These are phyloP conservation scores for Catostylus mosaicus DNA, from an alignment of 30 jellyfish, hydroid and myxozoan species.

Conservation along the genomic window DNA sequence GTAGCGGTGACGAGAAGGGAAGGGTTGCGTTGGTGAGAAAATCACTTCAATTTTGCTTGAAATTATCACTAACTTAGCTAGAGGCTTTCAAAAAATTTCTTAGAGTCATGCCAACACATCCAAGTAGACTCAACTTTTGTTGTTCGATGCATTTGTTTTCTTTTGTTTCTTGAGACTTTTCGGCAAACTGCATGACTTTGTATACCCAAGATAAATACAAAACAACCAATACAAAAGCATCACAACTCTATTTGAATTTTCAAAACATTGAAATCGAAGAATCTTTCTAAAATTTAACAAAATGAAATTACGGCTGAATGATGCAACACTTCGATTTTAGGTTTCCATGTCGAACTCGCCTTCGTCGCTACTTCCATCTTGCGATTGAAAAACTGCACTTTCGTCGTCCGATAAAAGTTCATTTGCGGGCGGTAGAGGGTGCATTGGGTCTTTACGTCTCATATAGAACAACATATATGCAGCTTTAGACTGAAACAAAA, in stretches of 20 bases:
- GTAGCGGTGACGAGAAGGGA: too few species aligned
- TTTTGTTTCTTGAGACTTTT: not conserved
- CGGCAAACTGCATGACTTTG: not conserved
- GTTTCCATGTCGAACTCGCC: conserved; percentile 60
- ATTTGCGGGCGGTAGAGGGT: conserved; percentile 74
- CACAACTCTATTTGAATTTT: not conserved
- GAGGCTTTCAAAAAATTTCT: too few species aligned
- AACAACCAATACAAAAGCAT: not conserved
- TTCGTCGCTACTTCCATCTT: conserved; percentile 59
- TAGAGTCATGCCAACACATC: too few species aligned
- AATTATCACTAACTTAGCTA: too few species aligned
- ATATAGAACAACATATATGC: conserved; percentile 92
- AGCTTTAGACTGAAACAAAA: conserved; percentile 86
- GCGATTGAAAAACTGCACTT: conserved; percentile 35
- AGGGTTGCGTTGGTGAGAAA: too few species aligned
- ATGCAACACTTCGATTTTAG: not conserved
- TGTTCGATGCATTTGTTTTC: too few species aligned
- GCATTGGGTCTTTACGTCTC: conserved; percentile 93
- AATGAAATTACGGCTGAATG: not conserved
- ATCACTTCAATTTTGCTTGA: too few species aligned
- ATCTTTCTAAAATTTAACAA: conserved; percentile 1
- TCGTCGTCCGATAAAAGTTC: conserved; percentile 93
- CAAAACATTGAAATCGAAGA: not conserved
- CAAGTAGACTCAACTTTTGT: too few species aligned
- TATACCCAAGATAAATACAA: not conserved